Evolutionary conservation across 2,888 invertebrate genomes (phyloP).

Genomic region (Diplolepis rosae): DNA sequence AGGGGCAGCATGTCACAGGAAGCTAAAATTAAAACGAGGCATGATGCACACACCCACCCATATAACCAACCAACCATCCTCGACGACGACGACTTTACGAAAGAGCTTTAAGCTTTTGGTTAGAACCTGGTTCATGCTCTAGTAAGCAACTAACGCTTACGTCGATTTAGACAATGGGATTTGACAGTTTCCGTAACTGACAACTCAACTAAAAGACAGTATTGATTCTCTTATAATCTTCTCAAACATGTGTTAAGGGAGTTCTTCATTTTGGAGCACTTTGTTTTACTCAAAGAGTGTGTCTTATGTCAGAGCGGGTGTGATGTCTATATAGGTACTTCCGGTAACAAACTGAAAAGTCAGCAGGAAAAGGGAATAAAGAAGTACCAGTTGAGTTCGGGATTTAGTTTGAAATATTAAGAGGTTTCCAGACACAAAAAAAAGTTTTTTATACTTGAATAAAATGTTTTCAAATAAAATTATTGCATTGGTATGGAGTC

Average conservation of each 20-base stretch:
- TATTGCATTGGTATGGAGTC: too few relatives aligned
- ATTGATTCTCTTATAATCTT: slow-evolving; percentile 18
- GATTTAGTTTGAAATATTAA: too few relatives aligned
- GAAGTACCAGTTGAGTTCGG: too few relatives aligned
- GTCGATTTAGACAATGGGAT: slow-evolving; percentile 38
- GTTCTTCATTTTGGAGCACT: not conserved
- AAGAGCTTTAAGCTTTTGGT: slow-evolving; percentile 34
- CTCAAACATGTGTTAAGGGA: not conserved
- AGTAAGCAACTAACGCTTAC: slow-evolving; percentile 36
- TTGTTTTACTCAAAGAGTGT: not conserved
- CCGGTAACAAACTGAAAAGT: too few relatives aligned
- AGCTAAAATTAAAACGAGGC: slow-evolving; percentile 71
- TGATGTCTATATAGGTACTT: too few relatives aligned
- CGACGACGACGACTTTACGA: slow-evolving; percentile 31
- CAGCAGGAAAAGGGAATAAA: too few relatives aligned
- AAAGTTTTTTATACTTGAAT: too few relatives aligned
- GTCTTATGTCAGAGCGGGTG: not conserved
- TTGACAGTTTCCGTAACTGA: slow-evolving; percentile 43
- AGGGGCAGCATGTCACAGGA: slow-evolving; percentile 49
- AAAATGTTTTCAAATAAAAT: too few relatives aligned
- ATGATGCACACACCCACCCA: slow-evolving; percentile 53
- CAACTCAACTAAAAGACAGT: slow-evolving; percentile 7
- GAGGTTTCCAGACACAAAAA: too few relatives aligned
- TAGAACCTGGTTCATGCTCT: slow-evolving; percentile 36
- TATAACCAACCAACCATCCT: slow-evolving; percentile 39